Evolutionary conservation across 2,113 vertebrate species (phyloP).

Genomic region (Falco punctatus): DNA sequence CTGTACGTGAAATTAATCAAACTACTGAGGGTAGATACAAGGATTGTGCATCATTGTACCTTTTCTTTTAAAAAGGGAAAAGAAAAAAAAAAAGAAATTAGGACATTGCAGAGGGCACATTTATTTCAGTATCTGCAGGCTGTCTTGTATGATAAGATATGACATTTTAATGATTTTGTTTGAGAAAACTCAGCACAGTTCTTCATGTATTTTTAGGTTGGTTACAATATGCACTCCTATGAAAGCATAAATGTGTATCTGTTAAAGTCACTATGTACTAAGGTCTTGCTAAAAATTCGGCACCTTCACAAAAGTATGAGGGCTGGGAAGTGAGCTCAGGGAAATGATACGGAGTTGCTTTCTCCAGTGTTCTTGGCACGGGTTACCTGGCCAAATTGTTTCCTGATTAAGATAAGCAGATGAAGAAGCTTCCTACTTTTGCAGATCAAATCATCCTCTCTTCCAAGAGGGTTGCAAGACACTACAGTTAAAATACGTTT

Average conservation of each 20-base stretch:
- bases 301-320: background rate
- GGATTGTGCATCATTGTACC: background rate
- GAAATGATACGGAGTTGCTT: background rate
- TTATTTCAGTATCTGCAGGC: background rate
- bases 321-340: background rate
- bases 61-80: background rate
- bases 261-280: background rate
- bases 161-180: background rate
- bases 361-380: background rate
- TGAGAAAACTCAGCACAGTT: background rate
- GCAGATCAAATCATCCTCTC: background rate
- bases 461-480: background rate
- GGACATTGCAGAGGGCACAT: background rate
- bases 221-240: background rate
- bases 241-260: background rate
- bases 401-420: constrained; percentile 29
- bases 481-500: background rate
- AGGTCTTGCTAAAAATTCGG: background rate
- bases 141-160: background rate
- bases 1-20: background rate
- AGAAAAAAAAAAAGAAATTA: fast-evolving
- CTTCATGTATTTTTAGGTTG: background rate
- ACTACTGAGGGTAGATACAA: background rate
- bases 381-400: background rate
- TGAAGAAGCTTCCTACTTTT: background rate